Base-by-base conservation (phyloP, 37 sponge, comb jelly and placozoan species). In the Amphimedon queenslandica region DNA sequence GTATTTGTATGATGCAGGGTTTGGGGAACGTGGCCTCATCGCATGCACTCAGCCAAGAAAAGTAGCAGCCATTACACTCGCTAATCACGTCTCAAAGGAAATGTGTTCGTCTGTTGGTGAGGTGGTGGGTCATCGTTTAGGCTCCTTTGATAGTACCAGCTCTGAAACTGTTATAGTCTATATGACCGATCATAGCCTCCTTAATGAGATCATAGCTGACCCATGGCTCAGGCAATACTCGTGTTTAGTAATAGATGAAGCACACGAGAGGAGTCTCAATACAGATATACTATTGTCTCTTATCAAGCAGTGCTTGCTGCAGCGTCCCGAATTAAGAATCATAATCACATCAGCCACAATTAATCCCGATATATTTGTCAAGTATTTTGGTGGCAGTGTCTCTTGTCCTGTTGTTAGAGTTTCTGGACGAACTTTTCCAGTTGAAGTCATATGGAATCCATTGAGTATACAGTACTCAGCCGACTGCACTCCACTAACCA, bases 341-440 rank as follows among this genome's bases (percentile, higher is more conserved):
- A 69, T 92, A 61, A 88, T 92, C 40, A 88, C 90, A 24, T 92
- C 93, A 51, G 93, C 93, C 27, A 92, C 93, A 10, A 92, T 92
- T 37, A 78, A 91, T 32, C 80, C 92, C 0, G 37, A 57, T 11
- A 69, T 74, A 1, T 91, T 91, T 56, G 33, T 43, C 2, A 8
- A 25, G 0, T 91, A 83, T 28, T 91, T 87, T 60, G 87, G 78
- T 5, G 25, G 57, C 0, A n/a, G n/a, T n/a, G n/a, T n/a, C n/a
- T 28, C 63, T 2, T 72, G 71, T 42, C 80, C 84, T 29, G 29
- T 82, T 36, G 37, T 77, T 18, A 74, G 2, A 43, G 93, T 92
- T 0, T 63, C 93, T 30, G 93, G 93, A 5, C 60, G 90, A 47
- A 64, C 70, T n/a, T 92, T 75, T 64, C 93, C 93, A 57, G 93